Evolutionary conservation across 1,140 invertebrate genomes (phyloP), one percentile per base, ranked within the genome.

Genomic region (Phymorhynchus buccinoides): DNA sequence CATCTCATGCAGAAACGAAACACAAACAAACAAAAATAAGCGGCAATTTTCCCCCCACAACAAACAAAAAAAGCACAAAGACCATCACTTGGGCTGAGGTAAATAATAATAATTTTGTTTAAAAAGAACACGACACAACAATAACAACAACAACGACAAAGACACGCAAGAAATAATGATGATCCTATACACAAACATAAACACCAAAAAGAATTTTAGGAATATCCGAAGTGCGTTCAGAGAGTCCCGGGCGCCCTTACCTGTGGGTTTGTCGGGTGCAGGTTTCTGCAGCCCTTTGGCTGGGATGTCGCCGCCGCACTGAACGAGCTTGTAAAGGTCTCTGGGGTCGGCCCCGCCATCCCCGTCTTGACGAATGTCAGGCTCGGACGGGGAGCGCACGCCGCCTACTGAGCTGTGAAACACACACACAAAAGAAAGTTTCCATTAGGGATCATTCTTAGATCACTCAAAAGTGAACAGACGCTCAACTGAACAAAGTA

Each of bases 271-370:
- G 92, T 97, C 96, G 6, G 97, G 98, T 27, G 96, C 97, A 62
- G 96, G 95, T 93, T 98, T 93, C 83, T 92, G 90, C 73, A 93
- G 89, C 12, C 92, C 92, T 39, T 86, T 85, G 79, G 89, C 88
- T 27, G 92, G 92, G 83, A 93, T 93, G n/a, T 99, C 97, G 2
- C 97, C 97, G 7, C 98, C 98, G 86, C 96, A 96, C 92, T 97
- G 97, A 80, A 98, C 95, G 35, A 95, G 96, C 91, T 96, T 96
- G 92, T 99, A 99, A 18, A 96, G 96, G 84, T 96, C 95, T 86
- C 96, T 95, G 89, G 97, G 96, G 89, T 98, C 96, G 7, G 95
- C 84, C 78, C 87, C 44, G 71, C 87, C 48, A 77, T 88, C 85
- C 16, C 88, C 88, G 7, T 80, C 77, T 16, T 82, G 85, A n/a